Evolutionary conservation across 2,113 vertebrate genomes (phyloP).

Genomic region (Cyprinodon brontotheroides): DNA sequence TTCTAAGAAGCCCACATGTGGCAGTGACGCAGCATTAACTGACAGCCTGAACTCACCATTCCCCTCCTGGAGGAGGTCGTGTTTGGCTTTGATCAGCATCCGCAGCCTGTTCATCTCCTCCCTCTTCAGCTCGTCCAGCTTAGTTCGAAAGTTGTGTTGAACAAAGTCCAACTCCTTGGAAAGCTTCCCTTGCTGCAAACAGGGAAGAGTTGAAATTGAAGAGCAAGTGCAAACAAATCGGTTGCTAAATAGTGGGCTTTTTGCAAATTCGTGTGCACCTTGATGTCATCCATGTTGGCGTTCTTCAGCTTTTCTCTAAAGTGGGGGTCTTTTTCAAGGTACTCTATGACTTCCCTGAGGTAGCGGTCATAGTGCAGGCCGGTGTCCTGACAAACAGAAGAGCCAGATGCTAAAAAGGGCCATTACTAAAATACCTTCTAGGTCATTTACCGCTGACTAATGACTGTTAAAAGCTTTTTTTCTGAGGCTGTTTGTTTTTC

Average conservation of each 20-base stretch:
- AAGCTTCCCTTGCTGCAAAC: conserved; percentile 87
- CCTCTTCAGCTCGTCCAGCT: conserved; percentile 92
- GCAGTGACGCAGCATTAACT: background rate
- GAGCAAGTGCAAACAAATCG: conserved; percentile 3
- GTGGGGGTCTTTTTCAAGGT: conserved; percentile 92
- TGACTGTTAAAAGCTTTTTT: background rate
- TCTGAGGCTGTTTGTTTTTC: conserved; percentile 18
- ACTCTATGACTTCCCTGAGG: conserved; percentile 94
- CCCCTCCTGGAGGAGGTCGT: conserved; percentile 85
- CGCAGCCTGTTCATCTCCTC: conserved; percentile 92
- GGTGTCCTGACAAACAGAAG: conserved; percentile 82
- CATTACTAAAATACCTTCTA: background rate
- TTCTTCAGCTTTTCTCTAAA: conserved; percentile 93
- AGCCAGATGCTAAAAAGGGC: background rate
- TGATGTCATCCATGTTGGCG: conserved; percentile 92
- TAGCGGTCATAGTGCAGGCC: conserved; percentile 96
- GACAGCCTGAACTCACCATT: conserved; percentile 54
- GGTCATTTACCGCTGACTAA: background rate
- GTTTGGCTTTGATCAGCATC: conserved; percentile 92
- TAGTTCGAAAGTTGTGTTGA: conserved; percentile 90
- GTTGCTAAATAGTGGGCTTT: background rate
- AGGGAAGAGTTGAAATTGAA: conserved; percentile 4
- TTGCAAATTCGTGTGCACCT: conserved; percentile 72
- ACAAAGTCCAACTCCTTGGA: conserved; percentile 95
- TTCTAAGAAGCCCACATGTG: background rate